A percentile compares a stretch with the other conserved stretches of the same genome.
Evolutionary conservation across 2,888 invertebrate species (phyloP).

Genomic region (Cosmia trapezina): DNA sequence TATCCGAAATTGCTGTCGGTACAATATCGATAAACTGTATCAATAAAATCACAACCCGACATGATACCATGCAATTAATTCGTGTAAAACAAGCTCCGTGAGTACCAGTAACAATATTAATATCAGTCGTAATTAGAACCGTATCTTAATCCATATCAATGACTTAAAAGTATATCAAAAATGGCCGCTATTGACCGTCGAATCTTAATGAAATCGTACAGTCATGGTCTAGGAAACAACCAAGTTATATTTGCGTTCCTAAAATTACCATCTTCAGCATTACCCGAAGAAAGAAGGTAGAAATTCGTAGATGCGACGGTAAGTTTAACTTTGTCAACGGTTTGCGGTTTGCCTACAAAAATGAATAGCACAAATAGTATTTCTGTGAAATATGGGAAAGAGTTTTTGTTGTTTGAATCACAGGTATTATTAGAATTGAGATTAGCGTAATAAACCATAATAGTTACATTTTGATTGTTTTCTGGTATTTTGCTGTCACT

Average conservation of each 20-base stretch:
- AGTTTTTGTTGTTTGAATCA: constrained; percentile 49
- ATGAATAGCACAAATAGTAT: constrained; percentile 57
- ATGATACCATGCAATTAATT: constrained; percentile 32
- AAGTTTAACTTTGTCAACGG: constrained; percentile 50
- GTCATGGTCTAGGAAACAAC: constrained; percentile 67
- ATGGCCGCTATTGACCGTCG: constrained; percentile 53
- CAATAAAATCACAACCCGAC: constrained; percentile 37
- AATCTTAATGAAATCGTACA: constrained; percentile 67
- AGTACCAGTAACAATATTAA: constrained; percentile 48
- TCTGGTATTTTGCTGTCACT: background rate
- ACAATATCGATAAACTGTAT: constrained; percentile 3
- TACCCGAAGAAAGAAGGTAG: background rate
- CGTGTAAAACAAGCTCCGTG: constrained; percentile 45
- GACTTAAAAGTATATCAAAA: constrained; percentile 50
- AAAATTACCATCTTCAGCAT: constrained; percentile 18
- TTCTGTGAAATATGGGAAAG: constrained; percentile 68
- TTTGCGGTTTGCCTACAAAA: constrained; percentile 63
- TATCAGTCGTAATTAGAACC: constrained; percentile 53
- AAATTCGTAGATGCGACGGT: constrained; percentile 7
- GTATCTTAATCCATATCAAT: constrained; percentile 50
- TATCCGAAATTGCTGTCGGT: constrained; percentile 11
- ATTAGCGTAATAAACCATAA: constrained; percentile 9
- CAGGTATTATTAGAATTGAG: constrained; percentile 25
- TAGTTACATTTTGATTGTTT: background rate
- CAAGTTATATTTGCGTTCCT: constrained; percentile 50